Evolutionary conservation across 92 coral and sea anemone genomes (phyloP).

Genomic region (Anthopleura xanthogrammica): DNA sequence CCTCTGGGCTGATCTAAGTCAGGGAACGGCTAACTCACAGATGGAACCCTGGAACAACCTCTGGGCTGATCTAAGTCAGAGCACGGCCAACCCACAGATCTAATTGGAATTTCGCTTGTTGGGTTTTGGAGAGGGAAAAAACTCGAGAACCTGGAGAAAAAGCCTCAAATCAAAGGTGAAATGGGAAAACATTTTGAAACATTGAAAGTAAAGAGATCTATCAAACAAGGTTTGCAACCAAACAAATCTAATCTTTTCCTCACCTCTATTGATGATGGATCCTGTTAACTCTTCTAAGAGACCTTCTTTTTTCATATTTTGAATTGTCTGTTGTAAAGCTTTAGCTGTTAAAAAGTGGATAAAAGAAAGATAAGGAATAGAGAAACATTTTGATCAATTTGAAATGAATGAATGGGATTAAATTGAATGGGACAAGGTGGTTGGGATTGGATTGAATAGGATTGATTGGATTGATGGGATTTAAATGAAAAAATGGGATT

Average conservation of each 20-base stretch:
- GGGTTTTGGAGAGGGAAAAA: too few species aligned
- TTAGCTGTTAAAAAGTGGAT: slow-evolving; percentile 13
- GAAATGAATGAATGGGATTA: neutral
- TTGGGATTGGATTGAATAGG: neutral
- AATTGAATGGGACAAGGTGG: neutral
- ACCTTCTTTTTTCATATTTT: slow-evolving; percentile 38
- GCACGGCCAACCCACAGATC: too few species aligned
- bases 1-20: too few species aligned
- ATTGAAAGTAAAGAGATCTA: too few species aligned
- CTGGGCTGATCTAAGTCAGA: too few species aligned
- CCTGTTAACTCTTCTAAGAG: slow-evolving; percentile 38
- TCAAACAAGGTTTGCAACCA: neutral
- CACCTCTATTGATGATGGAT: slow-evolving; percentile 40
- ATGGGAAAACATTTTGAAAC: neutral
- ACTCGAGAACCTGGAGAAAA: too few species aligned
- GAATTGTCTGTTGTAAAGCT: slow-evolving; percentile 32
- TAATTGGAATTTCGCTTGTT: too few species aligned
- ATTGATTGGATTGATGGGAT: too few species aligned
- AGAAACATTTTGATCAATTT: neutral
- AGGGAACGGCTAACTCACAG: too few species aligned
- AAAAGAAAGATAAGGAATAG: neutral
- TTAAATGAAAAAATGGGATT: too few species aligned
- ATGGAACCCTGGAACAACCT: too few species aligned
- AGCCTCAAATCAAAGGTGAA: too few species aligned
- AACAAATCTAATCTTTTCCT: neutral